phyloP scores from a whole-genome alignment of 2,888 invertebrate genomes.

The Harmothoe impar region DNA sequence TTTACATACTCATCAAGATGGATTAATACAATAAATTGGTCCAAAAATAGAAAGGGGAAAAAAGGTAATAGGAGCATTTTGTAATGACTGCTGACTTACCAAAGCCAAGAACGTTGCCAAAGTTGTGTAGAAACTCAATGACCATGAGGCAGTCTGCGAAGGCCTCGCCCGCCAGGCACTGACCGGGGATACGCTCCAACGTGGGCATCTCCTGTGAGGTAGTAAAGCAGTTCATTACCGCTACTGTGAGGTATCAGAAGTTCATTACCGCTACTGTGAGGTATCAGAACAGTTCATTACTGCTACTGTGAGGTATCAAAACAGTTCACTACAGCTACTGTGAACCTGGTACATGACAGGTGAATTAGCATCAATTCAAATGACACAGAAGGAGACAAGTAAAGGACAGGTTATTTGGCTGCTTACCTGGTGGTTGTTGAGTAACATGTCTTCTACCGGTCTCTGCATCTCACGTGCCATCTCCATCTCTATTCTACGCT shows the following conservation, averaged over 20 bases:
- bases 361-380: too few species aligned
- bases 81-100: constrained; percentile 86
- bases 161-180: constrained; percentile 92
- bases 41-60: not conserved
- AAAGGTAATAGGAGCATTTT: not conserved
- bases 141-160: constrained; percentile 96
- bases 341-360: too few species aligned
- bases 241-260: too few species aligned
- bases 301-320: too few species aligned
- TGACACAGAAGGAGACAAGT: too few species aligned
- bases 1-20: too few species aligned
- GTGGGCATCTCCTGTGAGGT: constrained; percentile 81
- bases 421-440: constrained; percentile 85
- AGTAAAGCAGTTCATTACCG: too few species aligned
- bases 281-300: too few species aligned
- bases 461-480: constrained; percentile 90
- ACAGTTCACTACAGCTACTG: too few species aligned
- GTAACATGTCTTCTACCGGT: constrained; percentile 95
- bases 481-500: constrained; percentile 87
- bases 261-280: too few species aligned
- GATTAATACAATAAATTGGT: too few species aligned
- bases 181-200: constrained; percentile 90
- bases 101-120: constrained; percentile 96
- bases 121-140: constrained; percentile 98
- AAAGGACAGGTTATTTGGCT: not conserved